phyloP scores from a whole-genome alignment of 1,140 invertebrate genomes.

The Phenacoccus solenopsis region DNA sequence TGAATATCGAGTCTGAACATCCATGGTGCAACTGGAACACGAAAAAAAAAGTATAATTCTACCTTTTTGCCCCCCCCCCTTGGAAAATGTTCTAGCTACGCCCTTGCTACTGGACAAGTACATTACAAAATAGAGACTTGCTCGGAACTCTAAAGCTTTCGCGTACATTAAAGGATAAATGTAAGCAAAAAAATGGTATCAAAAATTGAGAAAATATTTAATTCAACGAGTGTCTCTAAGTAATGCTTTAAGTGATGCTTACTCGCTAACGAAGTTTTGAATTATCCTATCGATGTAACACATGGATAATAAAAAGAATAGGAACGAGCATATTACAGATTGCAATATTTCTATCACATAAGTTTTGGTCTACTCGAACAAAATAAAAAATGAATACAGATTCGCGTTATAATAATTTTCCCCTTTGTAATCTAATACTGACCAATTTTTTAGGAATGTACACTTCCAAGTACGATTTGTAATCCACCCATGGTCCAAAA shows the following conservation, averaged over 20 bases:
- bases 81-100: too few species aligned
- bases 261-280: too few species aligned
- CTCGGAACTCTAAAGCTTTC: not conserved
- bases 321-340: not conserved
- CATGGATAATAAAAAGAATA: not conserved
- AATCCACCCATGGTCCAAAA: constrained; percentile 5
- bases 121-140: not conserved
- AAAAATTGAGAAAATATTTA: too few species aligned
- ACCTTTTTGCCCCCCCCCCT: too few species aligned
- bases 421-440: not conserved
- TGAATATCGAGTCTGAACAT: too few species aligned
- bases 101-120: too few species aligned
- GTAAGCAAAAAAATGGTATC: too few species aligned
- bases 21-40: too few species aligned
- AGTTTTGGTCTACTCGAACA: not conserved
- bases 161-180: not conserved
- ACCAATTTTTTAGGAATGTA: not conserved
- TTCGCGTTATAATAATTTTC: too few species aligned
- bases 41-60: too few species aligned
- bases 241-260: too few species aligned
- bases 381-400: not conserved
- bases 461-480: not conserved
- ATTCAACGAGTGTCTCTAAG: too few species aligned
- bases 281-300: not conserved
- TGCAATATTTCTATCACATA: not conserved